Conservation (phyloP, 1,140 invertebrate species). For the Hirudo medicinalis region DNA sequence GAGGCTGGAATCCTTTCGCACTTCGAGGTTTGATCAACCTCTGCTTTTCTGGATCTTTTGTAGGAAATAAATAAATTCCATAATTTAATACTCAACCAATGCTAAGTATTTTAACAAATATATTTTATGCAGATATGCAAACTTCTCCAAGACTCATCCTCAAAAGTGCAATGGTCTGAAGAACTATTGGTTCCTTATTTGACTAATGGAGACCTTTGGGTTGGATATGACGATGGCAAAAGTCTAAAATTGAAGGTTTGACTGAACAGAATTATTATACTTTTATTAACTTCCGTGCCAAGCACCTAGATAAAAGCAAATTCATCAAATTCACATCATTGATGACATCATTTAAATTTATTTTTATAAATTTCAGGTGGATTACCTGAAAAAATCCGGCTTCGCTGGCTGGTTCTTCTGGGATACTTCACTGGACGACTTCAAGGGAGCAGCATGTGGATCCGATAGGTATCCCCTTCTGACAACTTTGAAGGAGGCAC, state of each 20-base stretch:
- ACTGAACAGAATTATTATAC: no score
- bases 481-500: constrained; percentile 25
- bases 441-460: constrained; percentile 30
- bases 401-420: constrained; percentile 70
- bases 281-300: no score
- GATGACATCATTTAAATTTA: no score
- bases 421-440: constrained; percentile 44
- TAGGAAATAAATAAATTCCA: no score
- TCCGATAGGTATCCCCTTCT: constrained; percentile 47
- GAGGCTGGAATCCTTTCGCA: constrained; percentile 82
- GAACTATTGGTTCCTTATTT: constrained; percentile 63
- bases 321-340: background rate
- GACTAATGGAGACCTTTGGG: constrained; percentile 67
- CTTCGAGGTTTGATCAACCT: constrained; percentile 54
- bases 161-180: constrained; percentile 45
- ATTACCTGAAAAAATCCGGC: constrained; percentile 55
- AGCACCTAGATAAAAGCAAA: background rate
- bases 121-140: background rate
- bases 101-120: no score
- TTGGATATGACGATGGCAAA: constrained; percentile 68
- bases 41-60: no score
- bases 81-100: background rate
- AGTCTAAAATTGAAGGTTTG: constrained; percentile 59
- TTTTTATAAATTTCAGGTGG: constrained; percentile 21
- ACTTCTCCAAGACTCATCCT: background rate